These are phyloP conservation scores for Zoroaster sp. DNA, from an alignment of 53 echinoderm and acorn worm species.

Conservation along the genomic window DNA sequence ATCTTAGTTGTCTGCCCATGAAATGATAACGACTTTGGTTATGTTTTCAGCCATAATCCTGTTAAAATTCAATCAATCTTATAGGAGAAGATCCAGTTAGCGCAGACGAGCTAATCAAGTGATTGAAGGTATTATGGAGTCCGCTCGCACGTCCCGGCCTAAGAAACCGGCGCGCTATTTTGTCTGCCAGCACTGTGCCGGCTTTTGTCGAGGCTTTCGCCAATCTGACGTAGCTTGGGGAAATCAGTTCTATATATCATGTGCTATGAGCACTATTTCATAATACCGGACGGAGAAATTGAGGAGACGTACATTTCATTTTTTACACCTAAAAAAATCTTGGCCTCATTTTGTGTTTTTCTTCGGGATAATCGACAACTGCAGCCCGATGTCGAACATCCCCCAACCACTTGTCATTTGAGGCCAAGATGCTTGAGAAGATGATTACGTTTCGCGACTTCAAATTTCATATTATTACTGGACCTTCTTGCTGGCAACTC, in stretches of 20 bases:
- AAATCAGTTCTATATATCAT: neutral
- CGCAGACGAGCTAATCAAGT: conserved; percentile 57
- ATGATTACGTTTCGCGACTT: conserved; percentile 25
- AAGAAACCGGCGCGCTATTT: conserved; percentile 21
- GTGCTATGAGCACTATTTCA: neutral
- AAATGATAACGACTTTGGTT: conserved; percentile 58
- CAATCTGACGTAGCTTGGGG: conserved; percentile 20
- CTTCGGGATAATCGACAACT: neutral
- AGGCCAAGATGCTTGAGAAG: neutral
- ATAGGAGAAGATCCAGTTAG: conserved; percentile 73
- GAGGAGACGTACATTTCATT: neutral
- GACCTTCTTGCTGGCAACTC: neutral
- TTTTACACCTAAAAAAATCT: neutral
- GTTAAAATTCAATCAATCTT: conserved; percentile 92
- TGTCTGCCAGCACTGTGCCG: conserved; percentile 14
- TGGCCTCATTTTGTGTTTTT: conserved; percentile 11
- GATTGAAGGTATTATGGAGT: conserved; percentile 33
- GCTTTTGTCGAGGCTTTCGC: conserved; percentile 7
- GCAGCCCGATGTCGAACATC: conserved; percentile 5
- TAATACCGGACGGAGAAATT: neutral
- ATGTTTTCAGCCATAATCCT: conserved; percentile 78
- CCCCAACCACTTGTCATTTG: neutral
- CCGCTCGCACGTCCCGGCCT: neutral
- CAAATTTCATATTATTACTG: neutral
- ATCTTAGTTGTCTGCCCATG: conserved; percentile 52